A percentile compares a stretch with the other conserved stretches of the same genome.
phyloP scores from a whole-genome alignment of 1,140 invertebrate genomes.

The Neoseiulus cucumeris region DNA sequence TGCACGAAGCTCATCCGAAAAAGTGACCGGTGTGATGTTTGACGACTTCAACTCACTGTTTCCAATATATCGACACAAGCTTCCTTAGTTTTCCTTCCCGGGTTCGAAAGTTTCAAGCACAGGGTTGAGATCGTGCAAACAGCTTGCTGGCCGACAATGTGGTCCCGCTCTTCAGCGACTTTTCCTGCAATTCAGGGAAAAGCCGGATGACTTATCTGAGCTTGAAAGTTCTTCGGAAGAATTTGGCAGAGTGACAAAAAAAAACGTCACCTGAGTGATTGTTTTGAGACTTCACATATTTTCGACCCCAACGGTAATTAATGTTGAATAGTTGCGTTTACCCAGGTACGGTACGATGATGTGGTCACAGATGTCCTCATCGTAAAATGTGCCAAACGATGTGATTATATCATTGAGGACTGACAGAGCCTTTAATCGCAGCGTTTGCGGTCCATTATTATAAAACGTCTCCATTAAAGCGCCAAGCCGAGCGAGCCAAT shows the following conservation, averaged over 20 bases:
- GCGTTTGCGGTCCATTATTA: background rate
- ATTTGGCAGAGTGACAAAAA: too few relatives aligned
- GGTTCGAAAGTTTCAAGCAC: background rate
- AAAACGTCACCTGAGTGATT: too few relatives aligned
- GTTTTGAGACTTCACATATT: too few relatives aligned
- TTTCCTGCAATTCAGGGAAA: background rate
- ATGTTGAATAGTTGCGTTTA: too few relatives aligned
- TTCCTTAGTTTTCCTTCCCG: background rate
- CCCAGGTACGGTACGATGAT: conserved; percentile 8
- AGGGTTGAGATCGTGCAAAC: background rate
- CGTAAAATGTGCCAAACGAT: background rate
- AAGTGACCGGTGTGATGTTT: too few relatives aligned
- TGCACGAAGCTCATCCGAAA: too few relatives aligned
- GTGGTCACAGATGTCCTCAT: background rate
- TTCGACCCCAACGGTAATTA: too few relatives aligned
- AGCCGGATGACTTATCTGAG: background rate
- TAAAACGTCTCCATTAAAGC: background rate
- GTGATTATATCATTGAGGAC: background rate
- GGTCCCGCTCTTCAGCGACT: background rate
- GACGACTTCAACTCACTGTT: background rate
- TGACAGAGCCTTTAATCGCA: background rate
- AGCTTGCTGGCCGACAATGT: background rate
- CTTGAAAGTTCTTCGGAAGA: too few relatives aligned
- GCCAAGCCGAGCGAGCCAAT: background rate
- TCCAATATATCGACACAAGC: background rate